These are phyloP conservation scores for Alfaro cultratus DNA, from an alignment of 2,797 vertebrate genomes.

Conservation along the genomic window DNA sequence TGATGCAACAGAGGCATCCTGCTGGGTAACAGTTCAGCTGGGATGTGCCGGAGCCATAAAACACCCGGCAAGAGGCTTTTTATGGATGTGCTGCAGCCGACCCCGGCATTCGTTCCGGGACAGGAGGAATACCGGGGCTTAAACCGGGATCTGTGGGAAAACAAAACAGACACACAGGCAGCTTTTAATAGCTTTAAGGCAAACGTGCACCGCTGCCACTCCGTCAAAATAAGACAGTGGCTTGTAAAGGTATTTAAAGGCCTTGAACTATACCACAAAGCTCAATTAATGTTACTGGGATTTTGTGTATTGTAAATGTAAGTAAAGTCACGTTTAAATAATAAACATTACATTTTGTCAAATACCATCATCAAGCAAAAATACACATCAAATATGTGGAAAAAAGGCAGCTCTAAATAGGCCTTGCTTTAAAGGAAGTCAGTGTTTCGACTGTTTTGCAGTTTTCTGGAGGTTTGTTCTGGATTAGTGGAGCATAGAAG, in stretches of 20 bases:
- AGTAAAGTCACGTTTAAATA: too few species aligned
- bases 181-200: background rate
- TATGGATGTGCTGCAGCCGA: background rate
- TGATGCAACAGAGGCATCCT: slow-evolving; percentile 45
- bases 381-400: too few species aligned
- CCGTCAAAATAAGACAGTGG: slow-evolving; percentile 3
- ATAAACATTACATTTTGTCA: too few species aligned
- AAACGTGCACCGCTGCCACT: slow-evolving; percentile 10
- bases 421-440: too few species aligned
- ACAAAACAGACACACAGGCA: too few species aligned
- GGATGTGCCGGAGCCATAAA: slow-evolving; percentile 40
- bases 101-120: too few species aligned
- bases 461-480: too few species aligned
- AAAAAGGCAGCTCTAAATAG: too few species aligned
- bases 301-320: background rate
- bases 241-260: background rate
- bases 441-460: too few species aligned
- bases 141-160: background rate
- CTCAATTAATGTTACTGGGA: background rate
- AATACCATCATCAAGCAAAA: too few species aligned
- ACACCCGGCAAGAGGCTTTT: slow-evolving; percentile 14
- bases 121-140: background rate
- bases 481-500: too few species aligned
- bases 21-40: slow-evolving; percentile 34
- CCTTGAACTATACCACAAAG: background rate